Base-by-base conservation (phyloP, 2,797 vertebrate genomes). In the Myoxocephalus aenaeus region DNA sequence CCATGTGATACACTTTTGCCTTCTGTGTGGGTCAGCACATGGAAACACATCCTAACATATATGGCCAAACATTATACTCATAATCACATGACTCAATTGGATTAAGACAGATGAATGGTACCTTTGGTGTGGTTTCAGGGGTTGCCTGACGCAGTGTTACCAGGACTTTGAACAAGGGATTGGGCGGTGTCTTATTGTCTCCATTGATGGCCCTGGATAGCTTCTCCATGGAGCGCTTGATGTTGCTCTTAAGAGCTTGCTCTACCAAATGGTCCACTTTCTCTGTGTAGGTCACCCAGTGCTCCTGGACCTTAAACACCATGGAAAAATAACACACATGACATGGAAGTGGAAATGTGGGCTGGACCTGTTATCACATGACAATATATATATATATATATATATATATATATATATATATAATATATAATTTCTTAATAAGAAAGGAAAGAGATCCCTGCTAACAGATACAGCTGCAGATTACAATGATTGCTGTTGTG, bases 161-260 rank as follows among this genome's bases (percentile, higher is more conserved):
- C 63, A 96, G 90, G 65, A 98, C 94, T 79, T 89, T 93, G 88
- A 98, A 97, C 71, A 97, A 38, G 1, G 96, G 94, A 67, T 92
- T 96, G 13, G 95, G 96, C 0, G 91, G 90, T 46, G 93, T 93
- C 89, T 96, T 97, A 83, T 90, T 91, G 22, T 97, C 96, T 36
- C 96, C 96, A 11, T 93, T 97, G 84, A 98, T 96, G 68, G 96
- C 96, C 84, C 89, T 96, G 51, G 95, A 95, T 1, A 98, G 93
- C 65, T 95, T 96, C 81, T 95, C 93, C 84, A 98, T 90, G 17
- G 96, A 97, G 86, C 87, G 88, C 65, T 95, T 97, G 59, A 98
- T 86, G 18, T 96, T 97, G 65, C 89, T 86, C 36, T 94, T 93
- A 17, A 97, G 87, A 34, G 96, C 95, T 1, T 96, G 94, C 80